phyloP scores from a whole-genome alignment of 2,113 vertebrate genomes.

The Ptilorrhoa leucosticta region DNA sequence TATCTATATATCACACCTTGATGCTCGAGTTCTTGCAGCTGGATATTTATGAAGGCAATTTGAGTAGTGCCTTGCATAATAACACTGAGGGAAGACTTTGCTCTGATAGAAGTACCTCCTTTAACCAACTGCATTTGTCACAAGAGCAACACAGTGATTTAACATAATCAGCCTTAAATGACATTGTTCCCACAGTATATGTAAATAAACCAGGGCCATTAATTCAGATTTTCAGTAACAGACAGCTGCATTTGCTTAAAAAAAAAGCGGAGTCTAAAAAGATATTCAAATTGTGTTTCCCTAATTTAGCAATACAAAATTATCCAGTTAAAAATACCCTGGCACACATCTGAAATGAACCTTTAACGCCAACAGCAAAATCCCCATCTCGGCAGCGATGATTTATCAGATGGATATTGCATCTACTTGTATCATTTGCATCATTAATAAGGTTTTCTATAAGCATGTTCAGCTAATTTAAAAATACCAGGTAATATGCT shows the following conservation, averaged over 20 bases:
- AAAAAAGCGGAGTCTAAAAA: background rate
- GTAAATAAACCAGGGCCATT: constrained; percentile 8
- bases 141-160: background rate
- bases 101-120: background rate
- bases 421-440: constrained; percentile 29
- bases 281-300: background rate
- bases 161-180: constrained; percentile 30
- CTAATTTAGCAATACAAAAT: background rate
- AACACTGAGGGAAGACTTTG: background rate
- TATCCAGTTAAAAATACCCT: background rate
- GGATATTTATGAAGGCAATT: constrained; percentile 20
- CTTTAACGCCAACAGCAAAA: constrained; percentile 44
- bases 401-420: constrained; percentile 27
- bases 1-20: constrained; percentile 33
- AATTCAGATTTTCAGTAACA: background rate
- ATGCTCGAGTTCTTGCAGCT: background rate
- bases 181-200: background rate
- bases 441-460: constrained; percentile 56
- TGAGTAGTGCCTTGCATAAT: background rate
- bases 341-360: background rate
- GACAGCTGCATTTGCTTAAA: background rate
- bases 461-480: constrained; percentile 7
- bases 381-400: constrained; percentile 21
- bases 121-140: constrained; percentile 7
- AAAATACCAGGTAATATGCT: background rate